Base-by-base conservation (phyloP, 2,113 vertebrate genomes). In the Chaenogobius annularis region DNA sequence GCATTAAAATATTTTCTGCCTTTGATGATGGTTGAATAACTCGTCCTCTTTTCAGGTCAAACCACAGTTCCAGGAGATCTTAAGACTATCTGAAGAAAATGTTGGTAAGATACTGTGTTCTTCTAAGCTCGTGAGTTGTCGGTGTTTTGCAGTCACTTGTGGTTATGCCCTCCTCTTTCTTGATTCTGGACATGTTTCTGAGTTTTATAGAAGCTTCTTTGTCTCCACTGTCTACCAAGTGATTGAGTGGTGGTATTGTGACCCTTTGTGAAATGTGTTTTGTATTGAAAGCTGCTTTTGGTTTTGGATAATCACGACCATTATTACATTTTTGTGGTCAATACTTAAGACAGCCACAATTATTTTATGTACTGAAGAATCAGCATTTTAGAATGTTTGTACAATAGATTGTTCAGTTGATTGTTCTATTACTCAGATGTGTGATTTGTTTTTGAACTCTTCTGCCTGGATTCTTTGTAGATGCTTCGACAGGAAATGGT, bases 51-150 rank as follows among this genome's bases (percentile, higher is more conserved):
- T 70, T 70, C 66, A 99, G 97, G 96, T 99, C 80, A 99, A 99
- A 90, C 98, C 97, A 83, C 98, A 99, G 75, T 99, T 99, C 80
- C 98, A 99, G 83, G 98, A 99, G 92, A 99, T 99, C 84, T 93
- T 99, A 85, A 93, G 97, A 75, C 91, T 99, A 0, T 99, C 98
- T 76, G 98, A 99, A 88, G 98, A 99, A 92, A 98, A 98, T 50
- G 95, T 99, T 78, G 97, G 98, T 99, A 88, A 94, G 96, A 66
- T 89, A 66, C 69, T 15, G 3, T 17, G 17, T 17, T 50, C 47
- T 50, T 50, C 50, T 50, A 66, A 62, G 66, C 71, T 72, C 71
- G 54, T 69, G 15, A 0, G 7, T 59, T 78, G 69, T 80, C 81
- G 70, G 66, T 67, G 72, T 63, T 88, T 89, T 84, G 55, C 17